Evolutionary conservation across 2,888 invertebrate species (phyloP).

Genomic region (Drosophila hamatofila): DNA sequence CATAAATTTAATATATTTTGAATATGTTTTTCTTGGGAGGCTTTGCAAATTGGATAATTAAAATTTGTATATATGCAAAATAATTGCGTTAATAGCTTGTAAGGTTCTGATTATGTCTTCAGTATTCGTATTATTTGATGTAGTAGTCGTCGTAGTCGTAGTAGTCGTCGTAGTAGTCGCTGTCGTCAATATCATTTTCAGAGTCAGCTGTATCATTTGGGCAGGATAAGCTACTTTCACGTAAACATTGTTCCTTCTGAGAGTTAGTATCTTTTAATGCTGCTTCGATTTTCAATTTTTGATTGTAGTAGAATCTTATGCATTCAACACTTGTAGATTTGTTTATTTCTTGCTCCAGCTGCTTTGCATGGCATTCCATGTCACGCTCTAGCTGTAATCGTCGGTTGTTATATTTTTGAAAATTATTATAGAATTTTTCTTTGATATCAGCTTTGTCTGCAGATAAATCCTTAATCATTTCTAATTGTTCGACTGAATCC

Average conservation of each 20-base stretch:
- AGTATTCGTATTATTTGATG: neutral
- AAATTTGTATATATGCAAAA: neutral
- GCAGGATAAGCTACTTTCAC: neutral
- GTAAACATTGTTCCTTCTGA: neutral
- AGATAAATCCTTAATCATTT: neutral
- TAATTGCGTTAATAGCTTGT: neutral
- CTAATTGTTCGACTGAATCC: neutral
- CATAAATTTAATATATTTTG: neutral
- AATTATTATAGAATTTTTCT: neutral
- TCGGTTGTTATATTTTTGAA: conserved; percentile 9
- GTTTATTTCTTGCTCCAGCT: neutral
- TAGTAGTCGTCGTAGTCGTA: neutral
- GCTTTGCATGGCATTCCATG: neutral
- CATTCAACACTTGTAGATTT: neutral
- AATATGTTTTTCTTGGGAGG: too few species aligned
- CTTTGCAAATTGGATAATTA: too few species aligned
- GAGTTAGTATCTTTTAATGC: neutral
- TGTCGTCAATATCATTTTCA: neutral
- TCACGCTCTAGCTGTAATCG: conserved; percentile 11
- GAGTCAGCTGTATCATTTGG: too few species aligned
- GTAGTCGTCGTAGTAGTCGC: neutral
- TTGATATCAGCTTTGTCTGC: accelerated
- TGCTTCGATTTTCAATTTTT: neutral
- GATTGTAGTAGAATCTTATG: conserved; percentile 2
- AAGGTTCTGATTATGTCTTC: too few species aligned